Conservation (phyloP, 2,888 invertebrate genomes). For the Erpobdella octoculata region DNA sequence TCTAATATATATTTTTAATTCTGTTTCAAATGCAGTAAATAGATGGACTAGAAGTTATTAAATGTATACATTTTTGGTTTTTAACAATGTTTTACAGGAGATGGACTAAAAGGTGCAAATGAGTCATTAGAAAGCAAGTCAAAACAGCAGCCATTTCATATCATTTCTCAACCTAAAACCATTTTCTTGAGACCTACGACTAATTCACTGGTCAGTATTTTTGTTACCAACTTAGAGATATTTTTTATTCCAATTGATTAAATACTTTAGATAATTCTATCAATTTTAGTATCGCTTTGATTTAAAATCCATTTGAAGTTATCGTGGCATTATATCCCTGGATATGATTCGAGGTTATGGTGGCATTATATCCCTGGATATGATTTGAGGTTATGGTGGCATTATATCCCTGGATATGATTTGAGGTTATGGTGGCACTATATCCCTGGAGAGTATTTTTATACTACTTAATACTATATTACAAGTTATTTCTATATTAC, state of each 20-base stretch:
- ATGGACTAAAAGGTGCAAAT: not conserved
- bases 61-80: not conserved
- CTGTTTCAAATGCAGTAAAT: too few relatives aligned
- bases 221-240: not conserved
- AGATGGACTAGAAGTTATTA: not conserved
- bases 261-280: not conserved
- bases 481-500: not conserved
- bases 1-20: too few relatives aligned
- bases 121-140: not conserved
- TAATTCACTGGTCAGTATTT: not conserved
- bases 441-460: too few relatives aligned
- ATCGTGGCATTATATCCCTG: too few relatives aligned
- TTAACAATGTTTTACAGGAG: slow-evolving; percentile 2
- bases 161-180: slow-evolving; percentile 20
- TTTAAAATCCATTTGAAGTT: too few relatives aligned
- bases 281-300: not conserved
- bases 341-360: too few relatives aligned
- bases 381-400: too few relatives aligned
- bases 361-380: too few relatives aligned
- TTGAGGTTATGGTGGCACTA: too few relatives aligned
- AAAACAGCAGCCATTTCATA: not conserved
- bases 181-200: slow-evolving; percentile 13
- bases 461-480: not conserved
- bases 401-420: too few relatives aligned
- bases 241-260: not conserved